Evolutionary conservation across 2,888 invertebrate species (phyloP).

Genomic region (Drosophila parthenogenetica): DNA sequence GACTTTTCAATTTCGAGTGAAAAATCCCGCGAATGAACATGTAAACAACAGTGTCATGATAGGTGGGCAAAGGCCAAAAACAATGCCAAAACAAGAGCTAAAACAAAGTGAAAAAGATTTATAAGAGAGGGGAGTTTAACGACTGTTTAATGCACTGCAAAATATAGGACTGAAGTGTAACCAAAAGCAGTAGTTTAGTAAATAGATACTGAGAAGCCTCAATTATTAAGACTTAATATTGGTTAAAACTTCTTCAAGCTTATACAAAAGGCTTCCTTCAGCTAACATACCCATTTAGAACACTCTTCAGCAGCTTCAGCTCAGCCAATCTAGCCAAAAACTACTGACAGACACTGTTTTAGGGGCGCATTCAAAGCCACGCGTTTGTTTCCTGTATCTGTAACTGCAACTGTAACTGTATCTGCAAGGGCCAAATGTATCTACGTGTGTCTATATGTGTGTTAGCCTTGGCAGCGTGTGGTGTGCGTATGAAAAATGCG

Average conservation of each 20-base stretch:
- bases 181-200: too few relatives aligned
- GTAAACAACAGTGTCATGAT: conserved; percentile 67
- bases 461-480: conserved; percentile 12
- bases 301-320: conserved; percentile 29
- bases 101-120: conserved; percentile 45
- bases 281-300: neutral
- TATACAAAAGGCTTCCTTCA: neutral
- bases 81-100: conserved; percentile 40
- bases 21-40: conserved; percentile 81
- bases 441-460: conserved; percentile 16
- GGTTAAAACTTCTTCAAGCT: too few relatives aligned
- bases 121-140: neutral
- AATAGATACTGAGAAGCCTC: too few relatives aligned
- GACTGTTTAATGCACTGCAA: conserved; percentile 29
- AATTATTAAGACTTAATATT: too few relatives aligned
- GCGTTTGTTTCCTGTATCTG: conserved; percentile 46
- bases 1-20: conserved; percentile 81
- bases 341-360: conserved; percentile 44
- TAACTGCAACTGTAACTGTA: conserved; percentile 48
- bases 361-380: conserved; percentile 46
- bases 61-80: conserved; percentile 62
- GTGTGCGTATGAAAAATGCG: conserved; percentile 56
- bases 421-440: conserved; percentile 14
- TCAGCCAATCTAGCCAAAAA: conserved; percentile 39
- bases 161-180: too few relatives aligned